These are phyloP conservation scores for Geodia barretti DNA, from an alignment of 37 sponge, comb jelly and placozoan genomes.

Conservation along the genomic window DNA sequence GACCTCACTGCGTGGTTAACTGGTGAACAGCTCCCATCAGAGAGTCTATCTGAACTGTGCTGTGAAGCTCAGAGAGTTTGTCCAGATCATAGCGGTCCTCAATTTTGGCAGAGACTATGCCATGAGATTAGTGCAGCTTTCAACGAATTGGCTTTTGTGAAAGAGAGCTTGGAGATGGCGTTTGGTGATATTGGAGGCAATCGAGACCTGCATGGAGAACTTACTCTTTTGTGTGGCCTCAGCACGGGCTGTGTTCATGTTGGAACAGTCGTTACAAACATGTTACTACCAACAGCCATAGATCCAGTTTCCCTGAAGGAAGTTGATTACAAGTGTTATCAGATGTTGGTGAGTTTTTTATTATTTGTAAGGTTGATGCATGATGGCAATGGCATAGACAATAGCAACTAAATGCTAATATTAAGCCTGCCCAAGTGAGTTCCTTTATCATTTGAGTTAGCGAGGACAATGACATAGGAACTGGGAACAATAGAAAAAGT, in stretches of 20 bases:
- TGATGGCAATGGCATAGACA: no score
- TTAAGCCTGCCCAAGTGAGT: no score
- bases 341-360: conserved; percentile 25
- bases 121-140: neutral
- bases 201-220: neutral
- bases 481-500: no score
- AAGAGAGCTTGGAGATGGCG: neutral
- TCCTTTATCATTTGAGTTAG: no score
- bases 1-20: neutral
- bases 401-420: no score
- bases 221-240: conserved; percentile 2
- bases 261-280: conserved; percentile 17
- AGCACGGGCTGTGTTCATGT: conserved; percentile 17
- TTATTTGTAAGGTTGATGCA: no score
- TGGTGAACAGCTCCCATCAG: neutral
- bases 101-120: neutral
- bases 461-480: no score
- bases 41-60: neutral
- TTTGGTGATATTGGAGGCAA: neutral
- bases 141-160: neutral
- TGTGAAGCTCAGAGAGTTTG: neutral
- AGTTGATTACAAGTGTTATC: conserved; percentile 14
- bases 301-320: conserved; percentile 46
- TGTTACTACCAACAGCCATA: conserved; percentile 36
- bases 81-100: neutral